Conservation (phyloP, 2,888 invertebrate species). For the Mantis religiosa region DNA sequence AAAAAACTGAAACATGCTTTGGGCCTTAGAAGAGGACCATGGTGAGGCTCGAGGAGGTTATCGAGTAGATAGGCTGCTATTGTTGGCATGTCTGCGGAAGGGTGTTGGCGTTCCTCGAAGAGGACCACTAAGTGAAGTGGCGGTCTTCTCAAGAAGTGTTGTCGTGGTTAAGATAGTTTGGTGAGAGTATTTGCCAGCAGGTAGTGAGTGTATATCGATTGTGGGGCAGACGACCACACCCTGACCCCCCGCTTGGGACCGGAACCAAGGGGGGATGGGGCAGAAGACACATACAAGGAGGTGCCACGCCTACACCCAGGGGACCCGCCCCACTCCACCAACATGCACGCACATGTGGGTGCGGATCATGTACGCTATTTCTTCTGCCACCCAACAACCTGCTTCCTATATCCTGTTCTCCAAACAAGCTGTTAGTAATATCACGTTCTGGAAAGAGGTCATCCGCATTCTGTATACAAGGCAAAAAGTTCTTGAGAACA, state of each 20-base stretch:
- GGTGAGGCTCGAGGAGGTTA: background rate
- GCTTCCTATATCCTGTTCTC: background rate
- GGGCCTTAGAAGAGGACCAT: background rate
- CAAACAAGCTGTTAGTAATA: too few species aligned
- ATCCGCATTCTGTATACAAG: too few species aligned
- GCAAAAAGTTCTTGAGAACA: too few species aligned
- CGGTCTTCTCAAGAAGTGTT: background rate
- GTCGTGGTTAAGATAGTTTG: background rate
- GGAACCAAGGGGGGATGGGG: constrained; percentile 8
- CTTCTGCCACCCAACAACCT: background rate
- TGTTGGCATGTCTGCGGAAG: too few species aligned
- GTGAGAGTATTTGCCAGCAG: background rate
- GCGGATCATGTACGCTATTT: background rate
- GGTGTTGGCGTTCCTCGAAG: background rate
- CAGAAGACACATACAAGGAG: constrained; percentile 20
- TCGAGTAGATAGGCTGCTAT: too few species aligned
- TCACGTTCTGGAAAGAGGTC: too few species aligned
- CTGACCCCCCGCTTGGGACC: constrained; percentile 17
- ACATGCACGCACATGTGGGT: constrained; percentile 6
- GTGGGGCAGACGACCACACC: constrained; percentile 19
- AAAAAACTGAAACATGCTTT: too few species aligned
- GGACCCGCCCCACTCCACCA: constrained; percentile 21
- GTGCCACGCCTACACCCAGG: constrained; percentile 29
- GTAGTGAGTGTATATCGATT: constrained; percentile 13
- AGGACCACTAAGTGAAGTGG: background rate